Evolutionary conservation across 2,113 vertebrate genomes (phyloP).

Genomic region (Hepsetus odoe): DNA sequence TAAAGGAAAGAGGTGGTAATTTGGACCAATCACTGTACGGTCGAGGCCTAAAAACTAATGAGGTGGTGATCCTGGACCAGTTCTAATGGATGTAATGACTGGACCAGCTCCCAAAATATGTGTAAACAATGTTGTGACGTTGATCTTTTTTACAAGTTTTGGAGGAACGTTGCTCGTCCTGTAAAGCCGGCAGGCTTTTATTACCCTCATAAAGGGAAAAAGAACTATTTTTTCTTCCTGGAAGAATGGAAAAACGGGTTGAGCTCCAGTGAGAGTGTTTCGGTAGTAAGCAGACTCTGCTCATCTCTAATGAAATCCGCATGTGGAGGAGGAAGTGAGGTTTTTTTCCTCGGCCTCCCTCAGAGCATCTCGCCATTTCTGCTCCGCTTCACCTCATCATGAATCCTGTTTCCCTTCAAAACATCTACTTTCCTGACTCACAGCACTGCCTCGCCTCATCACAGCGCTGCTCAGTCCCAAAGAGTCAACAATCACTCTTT

Average conservation of each 20-base stretch:
- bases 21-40: no score
- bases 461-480: not conserved
- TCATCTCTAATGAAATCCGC: slow-evolving; percentile 36
- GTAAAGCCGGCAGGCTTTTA: no score
- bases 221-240: not conserved
- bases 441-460: not conserved
- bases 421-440: not conserved
- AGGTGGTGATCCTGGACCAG: no score
- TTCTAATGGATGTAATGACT: no score
- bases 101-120: no score
- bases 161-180: no score
- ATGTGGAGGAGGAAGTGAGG: not conserved
- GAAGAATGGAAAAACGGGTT: not conserved
- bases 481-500: no score
- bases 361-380: slow-evolving; percentile 22
- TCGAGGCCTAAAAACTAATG: no score
- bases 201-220: no score
- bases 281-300: slow-evolving; percentile 15
- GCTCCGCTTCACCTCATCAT: slow-evolving; percentile 44
- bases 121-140: no score
- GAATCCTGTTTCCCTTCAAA: slow-evolving; percentile 28
- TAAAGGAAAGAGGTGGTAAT: no score
- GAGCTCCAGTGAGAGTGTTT: slow-evolving; percentile 12
- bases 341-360: slow-evolving; percentile 2
- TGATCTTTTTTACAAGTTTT: no score